phyloP scores from a whole-genome alignment of 2,797 vertebrate species.

The Carduelis carduelis region DNA sequence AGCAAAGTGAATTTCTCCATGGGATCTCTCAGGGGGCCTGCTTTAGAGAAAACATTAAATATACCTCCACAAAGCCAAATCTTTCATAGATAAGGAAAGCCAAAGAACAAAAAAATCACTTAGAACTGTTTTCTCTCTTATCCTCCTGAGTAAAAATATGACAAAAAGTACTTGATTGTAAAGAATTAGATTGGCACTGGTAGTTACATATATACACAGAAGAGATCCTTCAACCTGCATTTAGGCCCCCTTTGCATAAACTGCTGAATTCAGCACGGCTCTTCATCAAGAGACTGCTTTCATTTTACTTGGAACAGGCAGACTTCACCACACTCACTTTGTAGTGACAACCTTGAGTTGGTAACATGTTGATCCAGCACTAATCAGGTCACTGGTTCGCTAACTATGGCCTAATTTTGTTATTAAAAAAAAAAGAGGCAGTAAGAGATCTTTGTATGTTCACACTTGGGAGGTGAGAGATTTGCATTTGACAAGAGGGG shows the following conservation, averaged over 20 bases:
- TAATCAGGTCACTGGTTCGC: slow-evolving; percentile 63
- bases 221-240: slow-evolving; percentile 56
- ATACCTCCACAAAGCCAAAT: slow-evolving; percentile 40
- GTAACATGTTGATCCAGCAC: slow-evolving; percentile 63
- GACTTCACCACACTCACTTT: slow-evolving; percentile 47
- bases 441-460: slow-evolving; percentile 9
- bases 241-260: slow-evolving; percentile 28
- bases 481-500: slow-evolving; percentile 28
- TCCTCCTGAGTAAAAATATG: slow-evolving; percentile 38
- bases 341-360: slow-evolving; percentile 63
- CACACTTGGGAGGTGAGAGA: slow-evolving; percentile 10
- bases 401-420: slow-evolving; percentile 50
- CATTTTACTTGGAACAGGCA: slow-evolving; percentile 59
- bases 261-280: slow-evolving; percentile 40
- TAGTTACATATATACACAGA: slow-evolving; percentile 6
- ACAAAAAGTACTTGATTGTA: slow-evolving; percentile 69
- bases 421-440: neutral
- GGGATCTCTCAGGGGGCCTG: slow-evolving; percentile 51
- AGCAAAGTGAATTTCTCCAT: slow-evolving; percentile 37
- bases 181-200: slow-evolving; percentile 61
- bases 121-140: slow-evolving; percentile 17
- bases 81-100: neutral
- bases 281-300: slow-evolving; percentile 23
- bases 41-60: slow-evolving; percentile 63
- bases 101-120: neutral